Conservation (phyloP, 64 coral and sea anemone species). For the Stichodactyla helianthus region DNA sequence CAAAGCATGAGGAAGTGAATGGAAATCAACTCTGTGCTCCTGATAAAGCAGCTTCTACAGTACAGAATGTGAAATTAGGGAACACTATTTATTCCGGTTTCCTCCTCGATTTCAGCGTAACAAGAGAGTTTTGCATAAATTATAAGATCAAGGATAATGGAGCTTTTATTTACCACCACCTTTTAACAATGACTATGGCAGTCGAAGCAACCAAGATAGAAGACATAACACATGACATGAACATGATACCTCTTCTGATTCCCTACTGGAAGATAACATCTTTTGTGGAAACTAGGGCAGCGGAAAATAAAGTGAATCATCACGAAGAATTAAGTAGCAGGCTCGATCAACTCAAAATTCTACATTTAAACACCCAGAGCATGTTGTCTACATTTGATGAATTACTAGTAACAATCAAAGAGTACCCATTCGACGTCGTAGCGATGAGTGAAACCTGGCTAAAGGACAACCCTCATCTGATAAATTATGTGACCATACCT, state of each 20-base stretch:
- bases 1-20: background rate
- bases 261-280: background rate
- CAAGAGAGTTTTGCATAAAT: conserved; percentile 11
- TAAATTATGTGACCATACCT: conserved; percentile 44
- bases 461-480: conserved; percentile 39
- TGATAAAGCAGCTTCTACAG: background rate
- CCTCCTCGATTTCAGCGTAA: background rate
- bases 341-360: conserved; percentile 31
- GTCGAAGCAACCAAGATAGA: conserved; percentile 10
- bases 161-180: conserved; percentile 4
- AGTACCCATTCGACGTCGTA: conserved; percentile 44
- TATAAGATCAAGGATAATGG: conserved; percentile 4
- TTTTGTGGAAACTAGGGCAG: background rate
- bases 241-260: background rate
- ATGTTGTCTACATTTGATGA: conserved; percentile 60
- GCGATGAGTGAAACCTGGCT: conserved; percentile 67
- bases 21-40: background rate
- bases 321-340: conserved; percentile 27
- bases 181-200: background rate
- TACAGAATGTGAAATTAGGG: background rate
- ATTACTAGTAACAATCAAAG: conserved; percentile 34
- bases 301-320: background rate
- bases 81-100: background rate
- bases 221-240: conserved; percentile 34
- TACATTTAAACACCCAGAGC: conserved; percentile 56